Evolutionary conservation across 2,113 vertebrate genomes (phyloP).

Genomic region (Phyllopteryx taeniolatus): DNA sequence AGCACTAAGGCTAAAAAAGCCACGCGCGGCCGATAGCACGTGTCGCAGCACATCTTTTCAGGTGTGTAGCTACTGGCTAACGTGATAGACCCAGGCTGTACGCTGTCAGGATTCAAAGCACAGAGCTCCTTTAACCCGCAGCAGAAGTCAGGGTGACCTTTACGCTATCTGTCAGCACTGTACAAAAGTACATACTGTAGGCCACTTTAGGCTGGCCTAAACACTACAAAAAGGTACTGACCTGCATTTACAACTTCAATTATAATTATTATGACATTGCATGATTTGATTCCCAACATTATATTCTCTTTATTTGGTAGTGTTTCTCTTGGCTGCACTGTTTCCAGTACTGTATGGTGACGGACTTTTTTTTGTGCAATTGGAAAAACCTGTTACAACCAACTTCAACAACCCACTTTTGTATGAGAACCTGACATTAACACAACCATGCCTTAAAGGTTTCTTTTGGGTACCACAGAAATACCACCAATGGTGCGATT

Average conservation of each 20-base stretch:
- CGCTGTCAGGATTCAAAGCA: neutral
- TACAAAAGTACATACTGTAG: neutral
- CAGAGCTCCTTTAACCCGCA: neutral
- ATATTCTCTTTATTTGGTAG: no score
- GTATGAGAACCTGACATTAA: no score
- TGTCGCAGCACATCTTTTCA: constrained; percentile 1
- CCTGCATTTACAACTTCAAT: neutral
- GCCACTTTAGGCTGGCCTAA: neutral
- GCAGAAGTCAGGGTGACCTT: neutral
- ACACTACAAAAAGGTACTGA: neutral
- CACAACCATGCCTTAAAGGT: no score
- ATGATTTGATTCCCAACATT: no score
- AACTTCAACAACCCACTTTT: no score
- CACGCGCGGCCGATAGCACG: neutral
- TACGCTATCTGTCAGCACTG: neutral
- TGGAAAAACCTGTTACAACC: no score
- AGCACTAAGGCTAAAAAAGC: neutral
- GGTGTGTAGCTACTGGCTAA: neutral
- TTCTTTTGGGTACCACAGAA: no score
- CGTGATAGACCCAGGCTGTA: neutral
- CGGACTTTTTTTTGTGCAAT: no score
- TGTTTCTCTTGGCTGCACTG: no score
- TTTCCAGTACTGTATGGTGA: no score
- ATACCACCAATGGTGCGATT: no score
- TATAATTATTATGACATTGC: neutral